Percentiles rank a stretch among this genome's conserved stretches.
These are phyloP conservation scores for Craniophora ligustri DNA, from an alignment of 2,888 invertebrate genomes.

Conservation along the genomic window DNA sequence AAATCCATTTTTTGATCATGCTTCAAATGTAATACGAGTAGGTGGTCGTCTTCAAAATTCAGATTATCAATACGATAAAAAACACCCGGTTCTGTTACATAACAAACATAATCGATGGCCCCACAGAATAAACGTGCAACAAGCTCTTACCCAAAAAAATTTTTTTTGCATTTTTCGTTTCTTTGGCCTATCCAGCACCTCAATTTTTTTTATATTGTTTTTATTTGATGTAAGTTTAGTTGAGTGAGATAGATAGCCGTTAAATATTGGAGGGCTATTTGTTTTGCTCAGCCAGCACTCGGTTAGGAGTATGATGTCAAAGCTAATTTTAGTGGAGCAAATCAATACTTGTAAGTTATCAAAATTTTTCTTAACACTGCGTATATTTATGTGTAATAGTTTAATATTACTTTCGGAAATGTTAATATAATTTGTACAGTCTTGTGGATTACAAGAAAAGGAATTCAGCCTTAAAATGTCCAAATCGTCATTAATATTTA, in stretches of 20 bases:
- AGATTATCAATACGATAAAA: no score
- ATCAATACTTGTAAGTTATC: slow-evolving; percentile 1
- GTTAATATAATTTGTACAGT: slow-evolving; percentile 4
- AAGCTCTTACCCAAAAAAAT: no score
- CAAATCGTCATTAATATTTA: slow-evolving; percentile 3
- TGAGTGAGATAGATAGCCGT: not conserved
- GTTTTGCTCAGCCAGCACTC: slow-evolving; percentile 4
- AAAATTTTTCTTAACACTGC: slow-evolving; percentile 4
- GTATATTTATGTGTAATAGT: slow-evolving; percentile 1
- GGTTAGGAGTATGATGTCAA: slow-evolving; percentile 1
- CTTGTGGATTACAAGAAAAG: slow-evolving; percentile 3
- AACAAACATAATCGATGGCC: no score
- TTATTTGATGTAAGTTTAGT: not conserved
- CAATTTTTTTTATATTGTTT: no score
- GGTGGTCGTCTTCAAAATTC: not conserved
- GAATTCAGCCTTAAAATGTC: not conserved
- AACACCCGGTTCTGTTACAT: no score
- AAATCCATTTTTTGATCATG: not conserved
- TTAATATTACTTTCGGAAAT: not conserved
- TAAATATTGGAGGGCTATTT: not conserved
- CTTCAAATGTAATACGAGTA: not conserved
- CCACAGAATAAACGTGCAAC: no score
- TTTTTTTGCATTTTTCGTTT: no score
- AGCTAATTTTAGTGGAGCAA: not conserved
- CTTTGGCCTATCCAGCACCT: no score